Evolutionary conservation across 1,140 invertebrate species (phyloP).

Genomic region (Camponotus floridanus): DNA sequence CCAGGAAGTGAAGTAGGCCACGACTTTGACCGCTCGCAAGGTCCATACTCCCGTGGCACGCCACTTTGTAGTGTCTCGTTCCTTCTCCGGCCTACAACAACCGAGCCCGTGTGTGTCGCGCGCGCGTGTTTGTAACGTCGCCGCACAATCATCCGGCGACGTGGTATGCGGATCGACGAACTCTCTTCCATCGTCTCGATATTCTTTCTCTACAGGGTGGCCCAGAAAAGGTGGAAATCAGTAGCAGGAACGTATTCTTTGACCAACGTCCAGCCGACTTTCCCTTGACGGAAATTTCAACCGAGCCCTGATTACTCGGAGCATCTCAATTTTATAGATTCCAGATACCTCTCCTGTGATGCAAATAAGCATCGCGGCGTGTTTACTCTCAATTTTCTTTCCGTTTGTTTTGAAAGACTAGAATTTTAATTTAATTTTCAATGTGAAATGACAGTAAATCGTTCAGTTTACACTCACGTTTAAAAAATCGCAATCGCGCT

Average conservation of each 20-base stretch:
- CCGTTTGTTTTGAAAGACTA: background rate
- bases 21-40: slow-evolving; percentile 86
- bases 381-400: background rate
- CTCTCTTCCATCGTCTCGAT: slow-evolving; percentile 37
- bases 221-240: slow-evolving; percentile 61
- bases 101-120: background rate
- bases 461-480: background rate
- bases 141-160: slow-evolving; percentile 17
- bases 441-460: background rate
- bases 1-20: slow-evolving; percentile 85
- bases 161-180: slow-evolving; percentile 56
- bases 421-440: background rate
- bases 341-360: background rate
- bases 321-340: slow-evolving; percentile 8
- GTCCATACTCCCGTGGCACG: slow-evolving; percentile 81
- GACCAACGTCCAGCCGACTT: slow-evolving; percentile 47
- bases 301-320: slow-evolving; percentile 14
- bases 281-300: slow-evolving; percentile 45
- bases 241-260: slow-evolving; percentile 38
- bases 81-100: slow-evolving; percentile 28
- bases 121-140: background rate
- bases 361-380: background rate
- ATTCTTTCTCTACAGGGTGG: slow-evolving; percentile 58
- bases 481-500: background rate
- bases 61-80: slow-evolving; percentile 64